Percentiles rank a stretch among this genome's conserved stretches.
phyloP scores from a whole-genome alignment of 1,140 invertebrate species.

The Ectropis grisescens region DNA sequence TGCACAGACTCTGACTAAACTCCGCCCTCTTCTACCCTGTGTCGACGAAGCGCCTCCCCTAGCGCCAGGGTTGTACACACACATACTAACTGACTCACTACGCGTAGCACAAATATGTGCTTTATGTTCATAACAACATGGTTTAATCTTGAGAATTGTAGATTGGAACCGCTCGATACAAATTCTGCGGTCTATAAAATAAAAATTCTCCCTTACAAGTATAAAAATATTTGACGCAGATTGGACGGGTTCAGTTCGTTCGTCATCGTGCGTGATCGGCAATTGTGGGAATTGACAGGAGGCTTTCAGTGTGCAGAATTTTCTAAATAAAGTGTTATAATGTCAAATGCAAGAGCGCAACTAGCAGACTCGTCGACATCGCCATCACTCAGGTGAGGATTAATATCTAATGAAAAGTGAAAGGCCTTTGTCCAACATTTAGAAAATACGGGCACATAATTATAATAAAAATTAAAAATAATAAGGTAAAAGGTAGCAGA shows the following conservation, averaged over 20 bases:
- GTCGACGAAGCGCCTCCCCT: conserved; percentile 34
- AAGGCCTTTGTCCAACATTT: no score
- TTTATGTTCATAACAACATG: neutral
- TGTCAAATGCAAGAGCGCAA: conserved; percentile 48
- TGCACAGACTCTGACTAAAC: conserved; percentile 11
- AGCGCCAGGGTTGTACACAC: conserved; percentile 15
- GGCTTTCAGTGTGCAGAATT: conserved; percentile 2
- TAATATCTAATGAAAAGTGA: no score
- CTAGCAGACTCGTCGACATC: conserved; percentile 54
- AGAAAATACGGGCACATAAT: no score
- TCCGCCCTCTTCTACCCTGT: conserved; percentile 29
- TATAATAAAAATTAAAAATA: no score
- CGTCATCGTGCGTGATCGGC: neutral
- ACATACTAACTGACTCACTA: conserved; percentile 1
- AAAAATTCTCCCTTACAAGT: conserved; percentile 36
- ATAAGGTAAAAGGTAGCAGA: no score
- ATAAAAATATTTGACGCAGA: no score
- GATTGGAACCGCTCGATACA: no score
- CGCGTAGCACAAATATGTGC: neutral
- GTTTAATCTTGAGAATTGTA: neutral
- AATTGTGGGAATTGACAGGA: conserved; percentile 8
- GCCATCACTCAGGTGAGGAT: conserved; percentile 45
- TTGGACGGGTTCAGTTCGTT: no score
- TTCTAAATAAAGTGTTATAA: conserved; percentile 10
- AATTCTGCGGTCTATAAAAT: no score